Base-by-base conservation (phyloP, 2,113 vertebrate species). In the Cisticola juncidis region DNA sequence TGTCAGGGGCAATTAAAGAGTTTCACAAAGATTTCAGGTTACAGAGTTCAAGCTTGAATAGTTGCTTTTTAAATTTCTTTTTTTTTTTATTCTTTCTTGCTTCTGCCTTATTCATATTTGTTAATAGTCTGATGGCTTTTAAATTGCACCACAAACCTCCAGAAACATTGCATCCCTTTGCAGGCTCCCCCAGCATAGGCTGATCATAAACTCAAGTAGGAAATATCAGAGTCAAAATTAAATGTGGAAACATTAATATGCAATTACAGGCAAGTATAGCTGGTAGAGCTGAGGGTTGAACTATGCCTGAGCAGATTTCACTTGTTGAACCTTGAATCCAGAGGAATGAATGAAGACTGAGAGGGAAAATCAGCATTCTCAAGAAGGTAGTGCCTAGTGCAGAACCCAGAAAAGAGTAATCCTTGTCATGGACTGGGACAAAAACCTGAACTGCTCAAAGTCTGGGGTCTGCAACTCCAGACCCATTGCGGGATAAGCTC, bases 11-110 rank as follows among this genome's bases (percentile, higher is more conserved):
- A 66, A 53, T 80, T 61, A 51, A 54, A 81, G 57, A 90, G 28
- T 54, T 86, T 56, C 57, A 29, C 54, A 53, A 68, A 51, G 14
- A 64, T 61, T 83, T 82, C 81, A 40, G 48, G 31, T 69, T 66
- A 51, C 0, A 0, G 7, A 80, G 14, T 8, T 87, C 45, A 29
- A 21, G 24, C 25, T 23, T 51, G 17, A 86, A 35, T 17, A 12
- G 14, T 50, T 71, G 7, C 2, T 21, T 38, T 33, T 78, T 51
- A 0, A 50, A 9, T 21, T 29, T 29, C 45, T 65, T 11, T 33
- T 56, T 6, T 13, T n/a, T 22, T 48, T 65, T n/a, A 35, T 64
- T 54, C 15, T 56, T 72, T 47, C 25, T 19, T 79, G 23, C 11
- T 24, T 71, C 26, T 1, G 0, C 26, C 19, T 71, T 47, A 19